Conservation (phyloP, 2,888 invertebrate species). For the Synergus gifuensis region DNA sequence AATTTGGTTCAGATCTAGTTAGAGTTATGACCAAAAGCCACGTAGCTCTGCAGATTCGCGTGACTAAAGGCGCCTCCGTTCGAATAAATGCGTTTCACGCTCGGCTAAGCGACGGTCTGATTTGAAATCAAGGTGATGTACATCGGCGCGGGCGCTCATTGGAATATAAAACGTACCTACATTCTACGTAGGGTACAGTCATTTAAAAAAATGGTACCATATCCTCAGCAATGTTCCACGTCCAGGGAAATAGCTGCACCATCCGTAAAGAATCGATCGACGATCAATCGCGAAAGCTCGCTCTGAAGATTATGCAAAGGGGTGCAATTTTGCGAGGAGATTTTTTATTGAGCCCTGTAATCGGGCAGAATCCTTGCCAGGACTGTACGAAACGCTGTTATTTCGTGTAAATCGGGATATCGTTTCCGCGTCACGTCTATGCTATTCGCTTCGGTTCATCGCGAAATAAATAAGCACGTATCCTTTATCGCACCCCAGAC, state of each 20-base stretch:
- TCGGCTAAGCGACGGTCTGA: conserved; percentile 75
- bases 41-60: conserved; percentile 58
- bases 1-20: conserved; percentile 60
- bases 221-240: not conserved
- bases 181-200: conserved; percentile 60
- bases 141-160: conserved; percentile 60
- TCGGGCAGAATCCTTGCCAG: conserved; percentile 48
- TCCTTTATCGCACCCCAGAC: conserved; percentile 54
- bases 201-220: conserved; percentile 57
- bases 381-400: conserved; percentile 68
- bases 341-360: conserved; percentile 25
- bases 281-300: conserved; percentile 17
- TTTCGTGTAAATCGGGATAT: conserved; percentile 70
- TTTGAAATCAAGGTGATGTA: conserved; percentile 75
- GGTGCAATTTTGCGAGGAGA: conserved; percentile 19
- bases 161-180: conserved; percentile 64
- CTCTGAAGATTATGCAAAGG: not conserved
- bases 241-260: not conserved
- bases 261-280: conserved; percentile 24
- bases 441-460: conserved; percentile 74
- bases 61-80: conserved; percentile 67
- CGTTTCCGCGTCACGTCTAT: conserved; percentile 74
- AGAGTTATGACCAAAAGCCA: conserved; percentile 60
- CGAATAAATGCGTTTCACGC: conserved; percentile 76
- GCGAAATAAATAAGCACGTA: conserved; percentile 70